Evolutionary conservation across 2,797 vertebrate genomes (phyloP).

Genomic region (Glossophaga mutica): DNA sequence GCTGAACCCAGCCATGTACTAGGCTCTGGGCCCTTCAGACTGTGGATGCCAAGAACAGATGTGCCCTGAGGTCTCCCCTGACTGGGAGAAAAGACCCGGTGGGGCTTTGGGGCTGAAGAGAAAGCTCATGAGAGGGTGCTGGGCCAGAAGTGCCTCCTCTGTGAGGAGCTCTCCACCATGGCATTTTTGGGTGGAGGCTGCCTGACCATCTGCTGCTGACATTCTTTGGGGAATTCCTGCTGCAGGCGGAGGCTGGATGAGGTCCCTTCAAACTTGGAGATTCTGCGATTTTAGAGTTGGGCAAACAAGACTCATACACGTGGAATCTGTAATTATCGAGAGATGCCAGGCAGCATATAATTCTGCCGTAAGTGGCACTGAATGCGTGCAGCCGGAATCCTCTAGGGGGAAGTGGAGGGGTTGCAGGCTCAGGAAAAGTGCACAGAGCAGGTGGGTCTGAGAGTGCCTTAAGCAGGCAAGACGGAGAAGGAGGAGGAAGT

Average conservation of each 20-base stretch:
- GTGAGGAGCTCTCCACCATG: constrained; percentile 1
- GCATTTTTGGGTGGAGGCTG: constrained; percentile 63
- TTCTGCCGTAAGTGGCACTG: constrained; percentile 71
- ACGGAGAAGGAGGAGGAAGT: neutral
- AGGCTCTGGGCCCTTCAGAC: neutral
- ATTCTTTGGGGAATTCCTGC: constrained; percentile 69
- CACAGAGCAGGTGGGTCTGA: constrained; percentile 44
- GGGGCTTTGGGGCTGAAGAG: neutral
- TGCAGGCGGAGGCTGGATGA: constrained; percentile 72
- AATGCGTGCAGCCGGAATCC: constrained; percentile 49
- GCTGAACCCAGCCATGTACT: neutral
- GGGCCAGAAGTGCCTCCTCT: neutral
- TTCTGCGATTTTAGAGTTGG: constrained; percentile 75
- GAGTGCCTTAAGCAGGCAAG: neutral
- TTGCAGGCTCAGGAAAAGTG: neutral
- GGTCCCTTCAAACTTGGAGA: constrained; percentile 75
- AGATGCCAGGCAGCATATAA: constrained; percentile 76
- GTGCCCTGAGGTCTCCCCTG: neutral
- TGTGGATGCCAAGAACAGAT: neutral
- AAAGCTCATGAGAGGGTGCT: neutral
- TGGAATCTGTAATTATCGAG: constrained; percentile 77
- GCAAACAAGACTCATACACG: constrained; percentile 77
- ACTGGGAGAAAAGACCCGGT: neutral
- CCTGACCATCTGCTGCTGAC: constrained; percentile 69
- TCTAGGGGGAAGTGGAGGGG: neutral